Conservation (phyloP, 1,140 invertebrate species). For the Hetaerina americana region DNA sequence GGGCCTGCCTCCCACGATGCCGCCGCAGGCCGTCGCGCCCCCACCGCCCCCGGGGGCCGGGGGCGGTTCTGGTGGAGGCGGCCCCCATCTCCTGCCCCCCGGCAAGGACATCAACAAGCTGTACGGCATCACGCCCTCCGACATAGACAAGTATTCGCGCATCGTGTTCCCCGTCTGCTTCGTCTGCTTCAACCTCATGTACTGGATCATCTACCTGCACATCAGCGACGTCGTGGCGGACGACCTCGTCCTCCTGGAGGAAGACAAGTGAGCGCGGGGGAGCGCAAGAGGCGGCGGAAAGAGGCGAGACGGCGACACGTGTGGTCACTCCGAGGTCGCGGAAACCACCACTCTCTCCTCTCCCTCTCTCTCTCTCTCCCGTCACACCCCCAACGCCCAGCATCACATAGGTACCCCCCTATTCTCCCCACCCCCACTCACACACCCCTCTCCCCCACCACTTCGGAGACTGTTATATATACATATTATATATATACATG, state of each 20-base stretch:
- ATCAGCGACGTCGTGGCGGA: slow-evolving; percentile 89
- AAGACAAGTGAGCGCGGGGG: slow-evolving; percentile 46
- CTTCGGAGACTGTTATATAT: too few species aligned
- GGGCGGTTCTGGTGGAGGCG: neutral
- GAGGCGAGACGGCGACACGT: neutral
- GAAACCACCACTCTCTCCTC: too few species aligned
- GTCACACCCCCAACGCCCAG: too few species aligned
- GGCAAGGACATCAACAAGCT: slow-evolving; percentile 39
- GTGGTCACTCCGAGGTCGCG: too few species aligned
- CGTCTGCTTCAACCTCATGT: slow-evolving; percentile 95
- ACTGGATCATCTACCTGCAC: slow-evolving; percentile 94
- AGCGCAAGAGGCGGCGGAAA: neutral
- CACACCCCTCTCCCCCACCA: too few species aligned
- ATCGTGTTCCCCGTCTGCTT: slow-evolving; percentile 94
- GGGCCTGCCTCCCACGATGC: neutral
- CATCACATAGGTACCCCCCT: too few species aligned
- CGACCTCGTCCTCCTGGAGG: slow-evolving; percentile 73
- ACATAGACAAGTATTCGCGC: slow-evolving; percentile 92
- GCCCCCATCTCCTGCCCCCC: slow-evolving; percentile 9
- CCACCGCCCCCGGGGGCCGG: slow-evolving; percentile 5
- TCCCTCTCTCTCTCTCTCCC: too few species aligned
- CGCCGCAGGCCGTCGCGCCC: neutral
- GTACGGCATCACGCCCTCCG: slow-evolving; percentile 75
- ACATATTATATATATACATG: too few species aligned
- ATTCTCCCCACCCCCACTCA: too few species aligned